Evolutionary conservation across 1,140 invertebrate species (phyloP), one percentile per base, ranked within the genome.

Genomic region (Caenorhabditis inopinata): DNA sequence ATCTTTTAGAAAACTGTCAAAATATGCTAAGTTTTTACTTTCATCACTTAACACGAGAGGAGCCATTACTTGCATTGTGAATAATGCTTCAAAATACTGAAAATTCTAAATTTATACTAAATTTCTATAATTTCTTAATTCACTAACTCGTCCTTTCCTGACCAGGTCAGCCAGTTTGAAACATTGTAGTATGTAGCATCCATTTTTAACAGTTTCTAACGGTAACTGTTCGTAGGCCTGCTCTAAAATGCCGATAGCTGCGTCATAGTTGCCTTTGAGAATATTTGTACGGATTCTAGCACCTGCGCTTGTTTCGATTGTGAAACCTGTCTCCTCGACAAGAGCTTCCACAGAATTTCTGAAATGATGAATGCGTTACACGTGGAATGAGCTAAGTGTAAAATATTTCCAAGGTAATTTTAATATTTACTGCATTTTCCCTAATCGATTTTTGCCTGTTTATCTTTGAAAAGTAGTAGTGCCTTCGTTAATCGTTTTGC

Each of bases 101-200:
- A 68, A 68, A 48, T 48, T 48, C n/a, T 14, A 16, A 47, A 47
- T n/a, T 51, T 7, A n/a, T n/a, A n/a, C n/a, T n/a, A n/a, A n/a
- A n/a, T n/a, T n/a, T n/a, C n/a, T n/a, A n/a, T n/a, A 58, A 58
- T 23, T 29, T n/a, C n/a, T n/a, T n/a, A n/a, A n/a, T 7, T 12
- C 25, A 62, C 58, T 35, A 5, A 68, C 58, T 21, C 58, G 12
- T 38, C 58, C 58, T 27, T 68, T 68, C 14, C 58, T n/a, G n/a
- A 68, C 58, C 32, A 68, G 27, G 27, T 68, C 58, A 42, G 58
- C 58, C 32, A 68, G 27, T 11, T 68, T 68, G 32, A 68, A 68
- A 12, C 58, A 68, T 21, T 68, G 29, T 38, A 68, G 21, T 9
- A 68, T 68, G 38, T 38, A 68, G 11, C 12, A 23, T 3, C 23